Conservation (phyloP, 2,797 vertebrate genomes). For the Rhinophrynus dorsalis region DNA sequence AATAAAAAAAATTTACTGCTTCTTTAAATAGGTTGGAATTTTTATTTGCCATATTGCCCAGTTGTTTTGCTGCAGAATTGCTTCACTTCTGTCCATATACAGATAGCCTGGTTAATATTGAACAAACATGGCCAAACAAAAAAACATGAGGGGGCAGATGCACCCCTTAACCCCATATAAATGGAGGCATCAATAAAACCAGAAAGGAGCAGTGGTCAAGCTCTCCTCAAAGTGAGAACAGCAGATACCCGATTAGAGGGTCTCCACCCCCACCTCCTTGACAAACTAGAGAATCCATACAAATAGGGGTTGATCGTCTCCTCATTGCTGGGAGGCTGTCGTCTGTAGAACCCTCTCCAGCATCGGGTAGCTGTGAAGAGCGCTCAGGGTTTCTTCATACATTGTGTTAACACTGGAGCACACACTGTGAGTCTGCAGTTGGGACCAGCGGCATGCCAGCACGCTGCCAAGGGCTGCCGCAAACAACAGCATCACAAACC, state of each 20-base stretch:
- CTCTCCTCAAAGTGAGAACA: too few relatives aligned
- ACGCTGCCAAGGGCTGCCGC: slow-evolving; percentile 66
- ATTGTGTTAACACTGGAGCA: slow-evolving; percentile 77
- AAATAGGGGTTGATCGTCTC: slow-evolving; percentile 28
- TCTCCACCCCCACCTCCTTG: background rate
- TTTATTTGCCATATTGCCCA: too few relatives aligned
- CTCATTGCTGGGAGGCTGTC: slow-evolving; percentile 70
- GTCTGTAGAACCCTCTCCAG: slow-evolving; percentile 78
- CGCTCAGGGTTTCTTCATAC: slow-evolving; percentile 73
- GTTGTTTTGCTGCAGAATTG: too few relatives aligned
- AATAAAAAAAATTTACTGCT: too few relatives aligned
- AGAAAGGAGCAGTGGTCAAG: background rate
- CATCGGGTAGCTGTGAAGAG: slow-evolving; percentile 76
- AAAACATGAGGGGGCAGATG: too few relatives aligned
- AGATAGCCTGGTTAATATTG: too few relatives aligned
- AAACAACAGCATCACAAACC: slow-evolving; percentile 75
- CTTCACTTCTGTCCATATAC: too few relatives aligned
- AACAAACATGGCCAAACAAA: too few relatives aligned
- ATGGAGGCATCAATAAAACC: background rate
- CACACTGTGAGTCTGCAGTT: slow-evolving; percentile 74
- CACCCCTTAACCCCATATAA: too few relatives aligned
- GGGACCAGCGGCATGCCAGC: slow-evolving; percentile 76
- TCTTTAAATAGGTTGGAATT: too few relatives aligned
- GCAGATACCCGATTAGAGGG: too few relatives aligned
- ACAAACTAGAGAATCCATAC: background rate